Conservation (phyloP, 2,888 invertebrate species). For the Lymantria dispar region DNA sequence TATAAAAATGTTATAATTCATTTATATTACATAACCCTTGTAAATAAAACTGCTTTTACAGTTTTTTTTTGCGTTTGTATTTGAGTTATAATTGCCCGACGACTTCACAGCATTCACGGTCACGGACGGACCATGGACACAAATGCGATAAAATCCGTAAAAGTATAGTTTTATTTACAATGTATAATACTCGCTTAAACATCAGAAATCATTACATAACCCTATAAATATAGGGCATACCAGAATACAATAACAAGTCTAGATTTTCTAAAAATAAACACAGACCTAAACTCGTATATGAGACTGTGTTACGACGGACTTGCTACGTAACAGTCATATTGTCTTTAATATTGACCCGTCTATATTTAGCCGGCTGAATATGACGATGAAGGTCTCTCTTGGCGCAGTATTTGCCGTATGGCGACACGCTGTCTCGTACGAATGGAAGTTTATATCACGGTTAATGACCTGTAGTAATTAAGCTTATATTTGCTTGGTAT, state of each 20-base stretch:
- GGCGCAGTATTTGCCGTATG: constrained; percentile 6
- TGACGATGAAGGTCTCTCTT: background rate
- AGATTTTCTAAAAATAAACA: constrained; percentile 3
- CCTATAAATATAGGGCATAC: background rate
- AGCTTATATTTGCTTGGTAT: background rate
- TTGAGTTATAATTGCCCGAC: no score
- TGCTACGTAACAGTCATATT: constrained; percentile 13
- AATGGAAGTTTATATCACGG: constrained; percentile 1
- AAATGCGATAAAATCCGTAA: no score
- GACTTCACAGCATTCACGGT: no score
- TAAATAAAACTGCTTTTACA: no score
- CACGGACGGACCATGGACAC: no score
- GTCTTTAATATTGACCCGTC: constrained; percentile 65
- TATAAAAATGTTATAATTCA: no score
- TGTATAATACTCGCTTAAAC: no score
- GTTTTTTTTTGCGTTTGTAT: no score
- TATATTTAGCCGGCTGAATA: constrained; percentile 57
- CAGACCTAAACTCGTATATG: constrained; percentile 1
- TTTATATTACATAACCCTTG: no score
- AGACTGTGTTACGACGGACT: constrained; percentile 4
- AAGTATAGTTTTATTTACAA: no score
- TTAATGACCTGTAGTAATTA: constrained; percentile 2
- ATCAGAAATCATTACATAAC: background rate
- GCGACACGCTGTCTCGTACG: constrained; percentile 6
- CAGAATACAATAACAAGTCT: background rate